Conservation (phyloP, 2,113 vertebrate genomes). For the Spheniscus mendiculus region DNA sequence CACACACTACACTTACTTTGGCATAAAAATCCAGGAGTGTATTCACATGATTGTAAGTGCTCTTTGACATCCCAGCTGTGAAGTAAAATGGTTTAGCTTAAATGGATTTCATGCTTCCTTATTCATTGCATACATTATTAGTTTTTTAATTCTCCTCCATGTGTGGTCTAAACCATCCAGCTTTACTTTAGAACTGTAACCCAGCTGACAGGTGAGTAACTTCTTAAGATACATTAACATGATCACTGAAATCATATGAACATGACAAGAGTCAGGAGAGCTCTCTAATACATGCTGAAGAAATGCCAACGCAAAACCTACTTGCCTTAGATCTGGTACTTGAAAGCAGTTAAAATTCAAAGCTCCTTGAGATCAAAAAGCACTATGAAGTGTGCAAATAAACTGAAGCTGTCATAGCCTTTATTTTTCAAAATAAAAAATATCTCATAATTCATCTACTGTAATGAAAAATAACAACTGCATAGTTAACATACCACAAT, state of each 20-base stretch:
- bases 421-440: neutral
- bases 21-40: neutral
- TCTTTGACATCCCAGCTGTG: neutral
- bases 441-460: neutral
- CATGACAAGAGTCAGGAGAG: neutral
- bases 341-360: conserved; percentile 8
- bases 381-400: conserved; percentile 15
- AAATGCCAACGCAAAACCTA: neutral
- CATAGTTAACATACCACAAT: neutral
- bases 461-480: neutral
- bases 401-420: neutral
- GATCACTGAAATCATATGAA: neutral
- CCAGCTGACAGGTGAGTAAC: neutral
- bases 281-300: neutral
- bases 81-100: neutral
- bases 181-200: neutral
- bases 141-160: neutral
- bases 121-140: neutral
- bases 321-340: neutral
- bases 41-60: neutral
- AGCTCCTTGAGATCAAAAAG: neutral
- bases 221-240: neutral
- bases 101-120: neutral
- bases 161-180: neutral
- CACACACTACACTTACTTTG: neutral